Evolutionary conservation across 1,140 invertebrate species (phyloP).

Genomic region (Nixonia krombeini): DNA sequence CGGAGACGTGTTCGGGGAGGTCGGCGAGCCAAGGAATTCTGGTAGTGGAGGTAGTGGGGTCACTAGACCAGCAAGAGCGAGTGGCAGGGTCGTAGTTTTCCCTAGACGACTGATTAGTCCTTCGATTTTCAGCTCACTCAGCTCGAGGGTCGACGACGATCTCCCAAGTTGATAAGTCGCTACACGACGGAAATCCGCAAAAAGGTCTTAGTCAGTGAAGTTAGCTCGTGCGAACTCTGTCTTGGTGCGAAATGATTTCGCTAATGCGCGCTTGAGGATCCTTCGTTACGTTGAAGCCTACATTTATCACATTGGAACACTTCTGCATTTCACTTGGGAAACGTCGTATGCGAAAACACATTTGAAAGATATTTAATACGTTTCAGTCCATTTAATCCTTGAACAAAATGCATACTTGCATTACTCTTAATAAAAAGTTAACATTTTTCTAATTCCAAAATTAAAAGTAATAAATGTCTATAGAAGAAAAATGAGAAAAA

Average conservation of each 20-base stretch:
- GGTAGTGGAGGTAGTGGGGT: conserved; percentile 55
- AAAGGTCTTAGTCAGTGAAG: conserved; percentile 33
- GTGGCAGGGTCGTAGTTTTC: conserved; percentile 60
- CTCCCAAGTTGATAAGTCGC: conserved; percentile 49
- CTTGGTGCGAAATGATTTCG: conserved; percentile 1
- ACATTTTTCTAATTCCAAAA: no score
- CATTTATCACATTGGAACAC: not conserved
- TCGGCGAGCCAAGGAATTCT: conserved; percentile 56
- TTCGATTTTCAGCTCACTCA: conserved; percentile 54
- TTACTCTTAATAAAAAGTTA: no score
- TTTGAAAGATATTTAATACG: no score
- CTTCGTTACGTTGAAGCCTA: not conserved
- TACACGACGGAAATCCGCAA: conserved; percentile 36
- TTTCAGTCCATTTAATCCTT: no score
- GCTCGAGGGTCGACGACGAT: conserved; percentile 55
- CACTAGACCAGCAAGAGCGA: conserved; percentile 62
- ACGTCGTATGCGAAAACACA: not conserved
- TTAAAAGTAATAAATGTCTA: no score
- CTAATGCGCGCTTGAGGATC: conserved; percentile 1
- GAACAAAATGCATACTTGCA: no score
- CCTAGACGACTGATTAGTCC: conserved; percentile 55
- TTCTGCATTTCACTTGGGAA: not conserved
- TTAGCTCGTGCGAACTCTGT: conserved; percentile 12
- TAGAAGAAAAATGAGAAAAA: no score
- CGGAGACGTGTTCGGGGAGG: conserved; percentile 59